Evolutionary conservation across 1,140 invertebrate genomes (phyloP), one percentile per base, ranked within the genome.

Genomic region (Ceratina calcarata): DNA sequence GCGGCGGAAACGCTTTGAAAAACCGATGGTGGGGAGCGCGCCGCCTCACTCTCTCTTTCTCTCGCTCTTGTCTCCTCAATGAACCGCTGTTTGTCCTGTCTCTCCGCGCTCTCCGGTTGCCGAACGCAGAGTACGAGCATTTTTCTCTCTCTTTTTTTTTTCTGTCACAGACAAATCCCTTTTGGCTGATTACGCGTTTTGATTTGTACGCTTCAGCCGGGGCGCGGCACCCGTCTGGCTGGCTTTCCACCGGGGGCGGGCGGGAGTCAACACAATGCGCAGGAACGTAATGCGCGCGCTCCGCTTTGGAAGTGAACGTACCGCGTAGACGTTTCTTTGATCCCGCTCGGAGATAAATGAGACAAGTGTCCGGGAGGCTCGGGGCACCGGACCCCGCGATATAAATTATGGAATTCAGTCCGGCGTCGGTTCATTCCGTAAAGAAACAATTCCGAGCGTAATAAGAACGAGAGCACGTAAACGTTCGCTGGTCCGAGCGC

Each of bases 321-420:
- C 18, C 51, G 67, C 22, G 24, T 45, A 45, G 16, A 64, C 51
- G 51, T 78, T 61, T 61, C 76, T 57, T 51, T 20, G 76, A 78
- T 78, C 68, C 49, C 13, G 49, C n/a, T 24, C n/a, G 49, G 0
- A 78, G 76, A 78, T 78, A 78, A 71, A 24, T 18, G 0, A 55
- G 61, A 49, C 51, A 32, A 64, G 27, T 64, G 45, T 70, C 67
- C 24, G 12, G n/a, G 18, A 60, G 66, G 18, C 45, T 37, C 27
- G 27, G 7, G 22, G 68, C 27, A 53, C 61, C 45, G 24, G 3
- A 8, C 8, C n/a, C 18, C 0, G 16, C n/a, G 7, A 27, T 37
- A 24, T 55, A 49, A 72, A 55, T 37, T 20, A 70, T 61, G 37
- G 32, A 78, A 78, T 55, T 72, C 10, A 45, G 37, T 45, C 37